Base-by-base conservation (phyloP, 2,113 vertebrate genomes). In the Cervus canadensis region DNA sequence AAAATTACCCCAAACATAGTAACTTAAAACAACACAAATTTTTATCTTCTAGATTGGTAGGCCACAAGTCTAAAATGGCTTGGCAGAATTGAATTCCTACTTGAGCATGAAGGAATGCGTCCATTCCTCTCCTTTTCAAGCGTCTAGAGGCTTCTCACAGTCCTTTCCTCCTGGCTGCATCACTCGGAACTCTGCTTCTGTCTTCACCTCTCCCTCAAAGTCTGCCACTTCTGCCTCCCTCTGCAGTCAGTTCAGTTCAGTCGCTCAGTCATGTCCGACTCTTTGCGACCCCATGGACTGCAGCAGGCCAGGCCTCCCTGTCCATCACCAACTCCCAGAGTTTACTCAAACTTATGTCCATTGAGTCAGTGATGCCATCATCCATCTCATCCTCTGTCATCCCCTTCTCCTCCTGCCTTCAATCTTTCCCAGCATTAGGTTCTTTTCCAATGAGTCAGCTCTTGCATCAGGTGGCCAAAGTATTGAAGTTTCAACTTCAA, bases 211-310 rank as follows among this genome's bases (percentile, higher is more conserved):
- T 62, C 10, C 25, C n/a, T n/a, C 45, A 82, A 40, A 36, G 6
- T 57, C 6, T 28, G 26, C 52, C 14, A 1, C 9, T 76, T 33
- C 30, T 56, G 14, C 23, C 2, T 87, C 74, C 25, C 11, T 92
- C 36, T 64, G 30, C 10, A 71, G n/a, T 40, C 67, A 40, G 19
- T 40, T 36, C n/a, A 23, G n/a, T 71, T 23, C 5, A 71, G 67
- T 71, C 2, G 0, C 67, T 40, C n/a, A 71, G 67, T 40, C 1
- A 0, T 23, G n/a, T 40, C 10, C 2, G n/a, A 40, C 67, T 23
- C 67, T 36, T 71, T 40, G n/a, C 0, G 2, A 40, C 9, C n/a
- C 67, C n/a, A 40, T 36, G 67, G n/a, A 23, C n/a, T 36, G 67
- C n/a, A 36, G 67, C 5, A 23, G 9, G 21, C 10, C 19, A 36